phyloP scores from a whole-genome alignment of 2,113 vertebrate species.

The Menidia beryllina region DNA sequence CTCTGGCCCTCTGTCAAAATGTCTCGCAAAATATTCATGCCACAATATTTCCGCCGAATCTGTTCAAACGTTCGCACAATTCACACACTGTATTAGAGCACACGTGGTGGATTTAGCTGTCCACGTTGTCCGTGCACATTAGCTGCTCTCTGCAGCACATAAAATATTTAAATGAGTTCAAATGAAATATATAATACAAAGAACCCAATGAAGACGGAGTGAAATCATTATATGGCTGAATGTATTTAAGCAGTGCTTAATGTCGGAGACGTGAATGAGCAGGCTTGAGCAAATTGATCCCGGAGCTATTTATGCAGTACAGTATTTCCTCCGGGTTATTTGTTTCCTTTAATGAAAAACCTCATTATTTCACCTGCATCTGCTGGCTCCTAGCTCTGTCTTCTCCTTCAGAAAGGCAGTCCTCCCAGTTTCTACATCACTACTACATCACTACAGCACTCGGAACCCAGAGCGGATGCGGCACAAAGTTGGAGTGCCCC shows the following conservation, averaged over 20 bases:
- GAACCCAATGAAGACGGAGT: background rate
- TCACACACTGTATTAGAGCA: constrained; percentile 6
- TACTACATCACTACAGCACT: constrained; percentile 22
- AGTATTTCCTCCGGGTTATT: constrained; percentile 7
- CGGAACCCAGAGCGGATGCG: constrained; percentile 34
- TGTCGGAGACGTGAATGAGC: constrained; percentile 20
- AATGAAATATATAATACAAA: constrained; percentile 29
- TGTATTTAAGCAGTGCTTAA: background rate
- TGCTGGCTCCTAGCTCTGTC: constrained; percentile 6
- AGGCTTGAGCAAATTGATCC: constrained; percentile 21
- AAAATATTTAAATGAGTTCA: constrained; percentile 34
- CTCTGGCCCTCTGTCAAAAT: constrained; percentile 5
- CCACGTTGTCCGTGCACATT: constrained; percentile 20
- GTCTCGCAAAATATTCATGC: constrained; percentile 25
- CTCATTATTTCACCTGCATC: constrained; percentile 14
- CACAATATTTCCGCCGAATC: constrained; percentile 20
- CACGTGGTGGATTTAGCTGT: background rate
- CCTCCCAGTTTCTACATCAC: constrained; percentile 8
- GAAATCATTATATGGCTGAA: background rate
- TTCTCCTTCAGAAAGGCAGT: constrained; percentile 31
- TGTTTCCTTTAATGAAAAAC: constrained; percentile 20
- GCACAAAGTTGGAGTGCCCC: constrained; percentile 31
- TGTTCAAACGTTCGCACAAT: constrained; percentile 20
- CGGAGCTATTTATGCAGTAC: constrained; percentile 5
- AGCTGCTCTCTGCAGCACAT: constrained; percentile 36